Evolutionary conservation across 2,113 vertebrate species (phyloP), one percentile per base, ranked within the genome.

Genomic region (Catagonus wagneri): DNA sequence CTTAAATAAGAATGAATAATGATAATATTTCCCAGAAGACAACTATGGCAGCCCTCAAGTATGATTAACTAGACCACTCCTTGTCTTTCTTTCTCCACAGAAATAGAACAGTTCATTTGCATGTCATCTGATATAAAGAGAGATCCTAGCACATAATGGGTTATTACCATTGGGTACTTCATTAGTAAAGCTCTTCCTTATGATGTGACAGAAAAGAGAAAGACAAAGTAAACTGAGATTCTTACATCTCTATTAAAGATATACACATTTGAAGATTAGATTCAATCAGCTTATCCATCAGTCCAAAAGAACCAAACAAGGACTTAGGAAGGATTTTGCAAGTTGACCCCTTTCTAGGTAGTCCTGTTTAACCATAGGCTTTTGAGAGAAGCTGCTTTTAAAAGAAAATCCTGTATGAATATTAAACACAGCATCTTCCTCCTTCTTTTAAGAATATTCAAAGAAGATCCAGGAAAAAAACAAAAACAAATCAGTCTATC

Each of bases 1-100:
- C 96, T 98, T 98, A 97, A 97, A 96, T 97, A 96, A 97, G 95
- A 96, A 97, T 97, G 96, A 97, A 96, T 97, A 97, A 97, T 98
- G 96, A 95, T 94, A 93, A 96, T 96, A 97, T 97, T 98, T 97
- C 97, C 97, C 97, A 97, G 94, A 98, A 97, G 97, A 97, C 94
- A 96, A 95, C 95, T 34, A 95, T 84, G 93, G 96, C 96, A 97
- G 94, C 78, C 91, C 96, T 97, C 97, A 97, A 97, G 96, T 91
- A 96, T 98, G 97, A 98, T 98, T 98, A 98, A 97, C 96, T 97
- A 97, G 93, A 94, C 94, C 94, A 94, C 78, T 97, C 89, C 96
- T 94, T 86, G 88, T 96, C 90, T 96, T 66, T 90, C 74, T 78
- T 94, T 96, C 91, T 94, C 89, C 89, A 83, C 89, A 93, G 85